phyloP scores from a whole-genome alignment of 2,797 vertebrate species.

The Pogonophryne albipinna region DNA sequence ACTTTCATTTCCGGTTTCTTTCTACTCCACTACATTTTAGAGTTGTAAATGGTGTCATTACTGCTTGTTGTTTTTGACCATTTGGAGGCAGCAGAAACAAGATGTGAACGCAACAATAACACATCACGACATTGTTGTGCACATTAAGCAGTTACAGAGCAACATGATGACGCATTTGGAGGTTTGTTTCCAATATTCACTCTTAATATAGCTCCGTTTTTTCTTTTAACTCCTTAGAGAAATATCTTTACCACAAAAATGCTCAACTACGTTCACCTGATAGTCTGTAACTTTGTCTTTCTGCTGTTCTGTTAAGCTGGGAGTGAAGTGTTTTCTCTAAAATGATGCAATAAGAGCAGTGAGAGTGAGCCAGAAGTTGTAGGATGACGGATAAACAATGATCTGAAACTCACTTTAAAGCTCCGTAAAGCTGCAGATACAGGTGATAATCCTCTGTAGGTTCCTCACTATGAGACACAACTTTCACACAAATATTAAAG shows the following conservation, averaged over 20 bases:
- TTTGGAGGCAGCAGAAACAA: not conserved
- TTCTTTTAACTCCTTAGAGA: not conserved
- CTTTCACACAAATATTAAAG: too few species aligned
- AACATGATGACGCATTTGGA: not conserved
- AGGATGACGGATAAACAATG: too few species aligned
- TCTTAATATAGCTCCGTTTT: not conserved
- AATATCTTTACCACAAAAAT: not conserved
- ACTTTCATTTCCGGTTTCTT: not conserved
- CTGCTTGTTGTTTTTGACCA: not conserved
- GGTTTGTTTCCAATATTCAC: not conserved
- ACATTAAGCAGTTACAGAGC: not conserved
- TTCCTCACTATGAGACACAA: too few species aligned
- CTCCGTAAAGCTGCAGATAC: too few species aligned
- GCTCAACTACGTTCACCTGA: too few species aligned
- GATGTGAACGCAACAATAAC: not conserved
- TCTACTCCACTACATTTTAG: not conserved
- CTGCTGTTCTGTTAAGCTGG: too few species aligned
- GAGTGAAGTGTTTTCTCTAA: too few species aligned
- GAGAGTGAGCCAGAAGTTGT: too few species aligned
- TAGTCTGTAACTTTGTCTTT: too few species aligned
- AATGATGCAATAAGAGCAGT: too few species aligned
- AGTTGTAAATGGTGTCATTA: not conserved
- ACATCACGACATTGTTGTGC: not conserved
- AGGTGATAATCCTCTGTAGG: too few species aligned
- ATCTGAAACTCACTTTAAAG: too few species aligned